phyloP scores from a whole-genome alignment of 1,140 invertebrate species.

The Samia ricini region DNA sequence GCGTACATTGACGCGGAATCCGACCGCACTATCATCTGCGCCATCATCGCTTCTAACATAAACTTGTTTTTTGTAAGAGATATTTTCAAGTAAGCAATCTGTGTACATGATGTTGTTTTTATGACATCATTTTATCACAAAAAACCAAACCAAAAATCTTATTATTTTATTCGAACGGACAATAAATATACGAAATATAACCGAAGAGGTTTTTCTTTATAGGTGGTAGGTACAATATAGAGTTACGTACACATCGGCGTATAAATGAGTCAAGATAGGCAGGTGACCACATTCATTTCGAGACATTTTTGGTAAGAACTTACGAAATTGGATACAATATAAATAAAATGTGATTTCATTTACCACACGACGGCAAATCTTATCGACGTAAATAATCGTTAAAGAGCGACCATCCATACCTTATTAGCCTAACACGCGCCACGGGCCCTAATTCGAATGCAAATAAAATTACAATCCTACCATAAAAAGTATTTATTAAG shows the following conservation, averaged over 20 bases:
- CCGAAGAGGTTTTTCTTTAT: background rate
- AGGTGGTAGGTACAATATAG: background rate
- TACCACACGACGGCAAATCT: slow-evolving; percentile 40
- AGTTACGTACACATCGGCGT: background rate
- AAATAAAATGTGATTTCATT: slow-evolving; percentile 46
- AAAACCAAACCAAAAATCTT: background rate
- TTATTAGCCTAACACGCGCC: slow-evolving; percentile 65
- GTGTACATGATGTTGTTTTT: slow-evolving; percentile 28
- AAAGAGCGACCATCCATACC: slow-evolving; percentile 50
- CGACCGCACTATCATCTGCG: no score
- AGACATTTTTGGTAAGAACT: slow-evolving; percentile 33
- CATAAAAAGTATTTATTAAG: slow-evolving; percentile 70
- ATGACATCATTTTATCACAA: background rate
- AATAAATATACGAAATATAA: background rate
- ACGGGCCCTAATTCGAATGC: slow-evolving; percentile 53
- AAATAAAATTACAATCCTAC: slow-evolving; percentile 64
- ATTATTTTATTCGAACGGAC: background rate
- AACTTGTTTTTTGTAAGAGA: no score
- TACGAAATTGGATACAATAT: slow-evolving; percentile 32
- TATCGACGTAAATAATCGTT: slow-evolving; percentile 40
- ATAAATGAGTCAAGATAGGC: background rate
- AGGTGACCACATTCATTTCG: slow-evolving; percentile 24
- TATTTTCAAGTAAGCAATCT: no score
- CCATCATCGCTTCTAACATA: no score
- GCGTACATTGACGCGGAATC: no score